These are phyloP conservation scores for Rhodeus uyekii DNA, from an alignment of 2,797 vertebrate genomes.

Conservation along the genomic window DNA sequence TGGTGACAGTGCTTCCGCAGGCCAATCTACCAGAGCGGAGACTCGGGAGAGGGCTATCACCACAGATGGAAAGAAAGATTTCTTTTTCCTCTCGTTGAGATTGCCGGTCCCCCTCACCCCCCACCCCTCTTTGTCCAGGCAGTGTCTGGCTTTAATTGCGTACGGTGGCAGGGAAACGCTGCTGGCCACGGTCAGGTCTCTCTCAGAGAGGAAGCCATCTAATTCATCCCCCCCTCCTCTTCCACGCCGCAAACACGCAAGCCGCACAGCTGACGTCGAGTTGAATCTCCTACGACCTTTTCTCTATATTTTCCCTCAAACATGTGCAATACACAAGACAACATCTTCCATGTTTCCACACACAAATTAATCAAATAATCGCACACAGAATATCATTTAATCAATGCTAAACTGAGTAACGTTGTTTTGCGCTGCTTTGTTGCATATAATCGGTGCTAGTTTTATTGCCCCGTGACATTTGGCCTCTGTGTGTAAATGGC, in stretches of 20 bases:
- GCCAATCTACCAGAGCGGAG: slow-evolving; percentile 55
- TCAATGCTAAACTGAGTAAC: background rate
- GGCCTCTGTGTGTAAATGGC: background rate
- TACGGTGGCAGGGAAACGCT: slow-evolving; percentile 57
- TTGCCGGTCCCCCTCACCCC: slow-evolving; percentile 43
- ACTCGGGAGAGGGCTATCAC: slow-evolving; percentile 49
- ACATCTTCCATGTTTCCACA: background rate
- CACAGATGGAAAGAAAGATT: slow-evolving; percentile 51
- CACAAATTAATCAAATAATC: slow-evolving; percentile 2
- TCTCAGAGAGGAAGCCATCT: slow-evolving; percentile 61
- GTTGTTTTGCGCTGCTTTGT: background rate
- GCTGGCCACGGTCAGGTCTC: slow-evolving; percentile 61
- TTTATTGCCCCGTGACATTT: background rate
- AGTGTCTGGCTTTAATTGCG: slow-evolving; percentile 62
- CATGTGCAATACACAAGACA: slow-evolving; percentile 14
- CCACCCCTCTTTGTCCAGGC: slow-evolving; percentile 41
- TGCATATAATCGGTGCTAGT: slow-evolving; percentile 6
- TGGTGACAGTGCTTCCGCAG: slow-evolving; percentile 49
- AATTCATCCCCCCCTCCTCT: slow-evolving; percentile 51
- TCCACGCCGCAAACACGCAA: slow-evolving; percentile 47
- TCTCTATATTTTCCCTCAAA: slow-evolving; percentile 27
- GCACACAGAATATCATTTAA: background rate
- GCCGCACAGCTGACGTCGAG: slow-evolving; percentile 36
- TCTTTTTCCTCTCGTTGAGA: slow-evolving; percentile 52
- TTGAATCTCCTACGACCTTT: slow-evolving; percentile 25